Base-by-base conservation (phyloP, 2,888 invertebrate genomes). In the Parnassius smintheus region DNA sequence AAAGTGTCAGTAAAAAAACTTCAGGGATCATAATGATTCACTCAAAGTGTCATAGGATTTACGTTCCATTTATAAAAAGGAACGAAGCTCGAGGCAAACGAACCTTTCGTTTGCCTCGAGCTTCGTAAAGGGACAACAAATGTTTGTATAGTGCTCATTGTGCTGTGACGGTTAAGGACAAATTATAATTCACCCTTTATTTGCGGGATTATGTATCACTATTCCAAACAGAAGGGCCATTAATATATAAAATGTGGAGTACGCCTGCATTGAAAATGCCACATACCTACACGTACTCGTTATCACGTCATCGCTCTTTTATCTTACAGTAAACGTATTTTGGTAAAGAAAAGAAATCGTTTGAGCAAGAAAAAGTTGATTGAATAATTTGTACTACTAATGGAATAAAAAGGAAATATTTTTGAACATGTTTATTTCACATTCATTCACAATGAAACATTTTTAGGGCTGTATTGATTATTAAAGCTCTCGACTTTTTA, bases 281-380 rank as follows among this genome's bases (percentile, higher is more conserved):
- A 55, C 54, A 59, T 62, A 50, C 62, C 55, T 59, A 58, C 58
- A 59, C 59, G 51, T 55, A 63, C 50, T 44, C 18, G 50, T 63
- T 63, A 63, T 59, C 59, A 50, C 62, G 50, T 55, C 62, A 63
- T 50, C 50, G 51, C 10, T 41, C 55, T 58, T 53, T 56, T 52
- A 56, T 57, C 57, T 62, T 49, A 54, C 41, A 46, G 35, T 51
- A 9, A 62, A 54, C 58, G 45, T 25, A 54, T 54, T 54, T 11
- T 25, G 22, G 13, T 48, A 4, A 51, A 59, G 55, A 50, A 63
- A 57, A 50, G 52, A 13, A 42, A 46, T 54, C 42, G 58, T 49
- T 41, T 2, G n/a, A 41, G 10, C 9, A 42, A 18, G 51, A 49
- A 41, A 12, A 25, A 53, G 22, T 35, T 12, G 53, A 45, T 12